Conservation (phyloP, 2,888 invertebrate species). For the Cataglyphis albicans region DNA sequence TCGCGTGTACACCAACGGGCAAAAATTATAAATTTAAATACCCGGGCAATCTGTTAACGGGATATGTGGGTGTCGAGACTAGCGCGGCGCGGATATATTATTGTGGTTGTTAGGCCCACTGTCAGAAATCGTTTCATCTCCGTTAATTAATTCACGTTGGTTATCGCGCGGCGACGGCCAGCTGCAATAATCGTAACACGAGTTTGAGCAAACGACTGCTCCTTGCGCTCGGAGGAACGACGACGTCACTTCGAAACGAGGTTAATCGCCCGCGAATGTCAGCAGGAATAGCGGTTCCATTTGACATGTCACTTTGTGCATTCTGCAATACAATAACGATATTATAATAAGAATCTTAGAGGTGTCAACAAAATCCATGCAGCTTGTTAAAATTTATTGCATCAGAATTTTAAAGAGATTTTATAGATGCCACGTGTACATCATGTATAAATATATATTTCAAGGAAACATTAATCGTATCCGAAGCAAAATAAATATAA, state of each 20-base stretch:
- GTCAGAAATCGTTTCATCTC: constrained; percentile 33
- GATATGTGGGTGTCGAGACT: constrained; percentile 41
- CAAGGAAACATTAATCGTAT: background rate
- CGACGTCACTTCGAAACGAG: constrained; percentile 81
- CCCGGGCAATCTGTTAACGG: constrained; percentile 30
- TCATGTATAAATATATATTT: background rate
- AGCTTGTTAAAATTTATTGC: background rate
- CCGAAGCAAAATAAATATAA: background rate
- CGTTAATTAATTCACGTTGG: constrained; percentile 62
- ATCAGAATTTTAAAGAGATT: background rate
- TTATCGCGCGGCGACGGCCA: constrained; percentile 52
- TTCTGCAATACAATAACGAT: constrained; percentile 28
- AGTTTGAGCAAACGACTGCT: constrained; percentile 51
- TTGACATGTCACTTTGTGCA: constrained; percentile 33
- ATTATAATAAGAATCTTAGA: constrained; percentile 40
- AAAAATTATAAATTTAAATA: constrained; percentile 56
- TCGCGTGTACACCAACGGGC: background rate
- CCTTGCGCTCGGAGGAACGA: constrained; percentile 77
- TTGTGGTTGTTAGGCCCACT: background rate
- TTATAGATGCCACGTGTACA: background rate
- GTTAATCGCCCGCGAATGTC: constrained; percentile 79
- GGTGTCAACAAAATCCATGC: background rate
- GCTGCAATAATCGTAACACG: constrained; percentile 73
- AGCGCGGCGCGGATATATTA: background rate
- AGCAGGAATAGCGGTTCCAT: constrained; percentile 35